Evolutionary conservation across 2,797 vertebrate genomes (phyloP), one percentile per base, ranked within the genome.

Genomic region (Sebastiscus tertius): DNA sequence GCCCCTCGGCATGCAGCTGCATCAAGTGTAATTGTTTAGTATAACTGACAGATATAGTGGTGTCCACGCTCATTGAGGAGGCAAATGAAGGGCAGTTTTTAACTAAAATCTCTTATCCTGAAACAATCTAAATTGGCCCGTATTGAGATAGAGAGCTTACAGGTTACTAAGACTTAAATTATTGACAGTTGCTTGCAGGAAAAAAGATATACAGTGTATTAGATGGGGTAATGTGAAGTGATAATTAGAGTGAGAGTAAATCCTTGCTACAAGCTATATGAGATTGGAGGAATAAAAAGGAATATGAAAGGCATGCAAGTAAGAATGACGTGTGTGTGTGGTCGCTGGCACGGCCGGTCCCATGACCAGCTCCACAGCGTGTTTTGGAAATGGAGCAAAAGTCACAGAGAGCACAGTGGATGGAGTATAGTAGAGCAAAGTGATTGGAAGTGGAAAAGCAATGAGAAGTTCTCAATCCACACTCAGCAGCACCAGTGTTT

Each of bases 191-290:
- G 82, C 89, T 92, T 73, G 70, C 62, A 89, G 92, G 67, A 64
- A 63, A 62, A 79, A 64, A 72, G 74, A 89, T 78, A 79, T 31
- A 84, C 3, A 64, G 61, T 72, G 77, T 84, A 84, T 86, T 86
- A 83, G 88, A 76, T 85, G 77, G 24, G 72, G 39, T 59, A 85
- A 89, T 85, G 72, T 88, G 36, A 91, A 80, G 64, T 20, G 73
- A 89, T 93, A 90, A 93, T 93, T 91, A 89, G 77, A 86, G 49
- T 75, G 60, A 71, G 74, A 82, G 80, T 81, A 93, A 95, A 94
- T 94, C 92, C 87, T 87, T 76, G 92, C 93, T 90, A 90, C 77
- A 61, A 92, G 92, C 90, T 54, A 86, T 79, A 64, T 72, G 56
- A 81, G 80, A 82, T 66, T 79, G 62, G 74, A 77, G 54, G 70